Evolutionary conservation across 2,888 invertebrate genomes (phyloP).

Genomic region (Nemotelus nigrinus): DNA sequence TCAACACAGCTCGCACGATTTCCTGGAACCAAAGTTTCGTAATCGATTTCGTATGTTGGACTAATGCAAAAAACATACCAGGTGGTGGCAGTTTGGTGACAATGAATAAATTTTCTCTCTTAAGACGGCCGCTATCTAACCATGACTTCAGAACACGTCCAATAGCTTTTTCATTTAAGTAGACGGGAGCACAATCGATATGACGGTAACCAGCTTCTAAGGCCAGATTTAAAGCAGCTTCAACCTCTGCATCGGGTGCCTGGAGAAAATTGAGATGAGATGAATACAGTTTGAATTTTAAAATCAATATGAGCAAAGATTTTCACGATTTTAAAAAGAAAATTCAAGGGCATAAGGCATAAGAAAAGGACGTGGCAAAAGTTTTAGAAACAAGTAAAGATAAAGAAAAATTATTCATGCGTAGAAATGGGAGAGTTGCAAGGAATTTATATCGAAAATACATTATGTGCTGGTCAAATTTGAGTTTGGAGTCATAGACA

Average conservation of each 20-base stretch:
- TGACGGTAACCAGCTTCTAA: slow-evolving; percentile 83
- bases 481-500: too few species aligned
- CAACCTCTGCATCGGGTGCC: slow-evolving; percentile 75
- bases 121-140: slow-evolving; percentile 74
- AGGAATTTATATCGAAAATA: too few species aligned
- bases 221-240: slow-evolving; percentile 74
- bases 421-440: too few species aligned
- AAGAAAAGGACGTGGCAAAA: too few species aligned
- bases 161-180: slow-evolving; percentile 79
- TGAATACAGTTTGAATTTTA: not conserved
- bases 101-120: slow-evolving; percentile 82
- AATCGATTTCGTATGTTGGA: not conserved
- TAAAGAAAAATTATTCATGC: too few species aligned
- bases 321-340: too few species aligned
- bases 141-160: slow-evolving; percentile 78
- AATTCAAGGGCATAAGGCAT: too few species aligned
- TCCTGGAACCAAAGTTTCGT: slow-evolving; percentile 60
- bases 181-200: slow-evolving; percentile 82
- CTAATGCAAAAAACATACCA: slow-evolving; percentile 61
- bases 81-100: slow-evolving; percentile 82
- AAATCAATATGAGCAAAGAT: too few species aligned
- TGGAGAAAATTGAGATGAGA: slow-evolving; percentile 57
- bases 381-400: too few species aligned
- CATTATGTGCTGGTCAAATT: too few species aligned
- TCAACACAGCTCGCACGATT: slow-evolving; percentile 72